These are phyloP conservation scores for Colletes latitarsis DNA, from an alignment of 1,140 invertebrate species.

Conservation along the genomic window DNA sequence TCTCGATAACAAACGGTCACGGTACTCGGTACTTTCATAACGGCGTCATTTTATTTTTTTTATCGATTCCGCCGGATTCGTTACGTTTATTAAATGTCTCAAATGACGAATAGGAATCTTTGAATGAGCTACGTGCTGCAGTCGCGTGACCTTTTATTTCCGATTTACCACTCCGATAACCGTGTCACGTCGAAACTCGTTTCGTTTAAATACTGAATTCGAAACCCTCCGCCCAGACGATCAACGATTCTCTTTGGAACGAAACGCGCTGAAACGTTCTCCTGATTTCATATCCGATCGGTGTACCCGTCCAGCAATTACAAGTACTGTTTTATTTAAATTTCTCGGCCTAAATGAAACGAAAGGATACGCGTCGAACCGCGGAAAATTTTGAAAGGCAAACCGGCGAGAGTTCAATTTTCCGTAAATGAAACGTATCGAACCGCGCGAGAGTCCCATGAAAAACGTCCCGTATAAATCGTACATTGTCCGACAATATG, in stretches of 20 bases:
- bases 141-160: background rate
- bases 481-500: background rate
- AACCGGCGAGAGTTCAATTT: too few species aligned
- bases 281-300: too few species aligned
- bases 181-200: background rate
- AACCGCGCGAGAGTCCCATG: background rate
- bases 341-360: too few species aligned
- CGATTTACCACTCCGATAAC: background rate
- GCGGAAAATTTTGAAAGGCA: too few species aligned
- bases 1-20: conserved; percentile 22
- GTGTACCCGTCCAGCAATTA: too few species aligned
- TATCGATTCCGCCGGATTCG: background rate
- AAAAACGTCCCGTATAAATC: background rate
- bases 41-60: background rate
- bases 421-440: too few species aligned
- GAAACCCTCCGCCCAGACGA: background rate
- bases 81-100: conserved; percentile 21
- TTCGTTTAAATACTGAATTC: too few species aligned
- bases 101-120: background rate
- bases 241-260: too few species aligned
- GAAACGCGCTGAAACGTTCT: background rate
- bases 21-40: conserved; percentile 24
- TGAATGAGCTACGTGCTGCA: background rate
- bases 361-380: too few species aligned
- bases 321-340: too few species aligned